Conservation (phyloP, 2,113 vertebrate genomes). For the Otolemur garnettii region DNA sequence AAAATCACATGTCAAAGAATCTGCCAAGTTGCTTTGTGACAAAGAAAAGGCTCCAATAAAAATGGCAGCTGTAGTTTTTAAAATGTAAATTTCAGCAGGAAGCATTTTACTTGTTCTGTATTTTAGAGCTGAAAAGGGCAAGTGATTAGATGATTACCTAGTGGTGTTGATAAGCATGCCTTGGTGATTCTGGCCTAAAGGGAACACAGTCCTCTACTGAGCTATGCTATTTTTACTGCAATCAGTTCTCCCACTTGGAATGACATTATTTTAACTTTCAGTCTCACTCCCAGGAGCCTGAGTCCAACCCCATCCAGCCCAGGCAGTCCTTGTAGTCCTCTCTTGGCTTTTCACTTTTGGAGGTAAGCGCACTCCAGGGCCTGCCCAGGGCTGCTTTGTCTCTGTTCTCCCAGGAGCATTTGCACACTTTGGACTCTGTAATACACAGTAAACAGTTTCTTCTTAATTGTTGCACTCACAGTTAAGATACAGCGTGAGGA, state of each 20-base stretch:
- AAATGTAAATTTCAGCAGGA: slow-evolving; percentile 53
- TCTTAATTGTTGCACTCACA: neutral
- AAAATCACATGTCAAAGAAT: neutral
- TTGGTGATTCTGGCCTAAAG: slow-evolving; percentile 68
- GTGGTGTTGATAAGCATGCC: slow-evolving; percentile 55
- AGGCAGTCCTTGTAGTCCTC: slow-evolving; percentile 98
- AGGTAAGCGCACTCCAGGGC: slow-evolving; percentile 93
- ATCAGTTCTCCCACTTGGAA: slow-evolving; percentile 88
- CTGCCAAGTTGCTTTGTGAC: slow-evolving; percentile 49
- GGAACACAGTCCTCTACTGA: slow-evolving; percentile 67
- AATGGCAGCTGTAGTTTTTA: slow-evolving; percentile 65
- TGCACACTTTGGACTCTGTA: neutral
- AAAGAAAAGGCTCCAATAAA: slow-evolving; percentile 67
- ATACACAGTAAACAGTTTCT: neutral
- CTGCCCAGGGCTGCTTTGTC: neutral
- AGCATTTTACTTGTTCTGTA: slow-evolving; percentile 29
- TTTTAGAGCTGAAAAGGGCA: slow-evolving; percentile 25
- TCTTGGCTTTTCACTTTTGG: slow-evolving; percentile 99
- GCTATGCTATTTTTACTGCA: slow-evolving; percentile 79
- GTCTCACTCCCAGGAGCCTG: slow-evolving; percentile 99
- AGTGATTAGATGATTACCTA: slow-evolving; percentile 53
- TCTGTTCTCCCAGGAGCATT: neutral
- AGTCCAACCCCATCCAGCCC: slow-evolving; percentile 99
- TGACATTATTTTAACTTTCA: slow-evolving; percentile 98
- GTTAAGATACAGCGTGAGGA: neutral